These are phyloP conservation scores for Molothrus ater DNA, from an alignment of 2,797 vertebrate species.

Conservation along the genomic window DNA sequence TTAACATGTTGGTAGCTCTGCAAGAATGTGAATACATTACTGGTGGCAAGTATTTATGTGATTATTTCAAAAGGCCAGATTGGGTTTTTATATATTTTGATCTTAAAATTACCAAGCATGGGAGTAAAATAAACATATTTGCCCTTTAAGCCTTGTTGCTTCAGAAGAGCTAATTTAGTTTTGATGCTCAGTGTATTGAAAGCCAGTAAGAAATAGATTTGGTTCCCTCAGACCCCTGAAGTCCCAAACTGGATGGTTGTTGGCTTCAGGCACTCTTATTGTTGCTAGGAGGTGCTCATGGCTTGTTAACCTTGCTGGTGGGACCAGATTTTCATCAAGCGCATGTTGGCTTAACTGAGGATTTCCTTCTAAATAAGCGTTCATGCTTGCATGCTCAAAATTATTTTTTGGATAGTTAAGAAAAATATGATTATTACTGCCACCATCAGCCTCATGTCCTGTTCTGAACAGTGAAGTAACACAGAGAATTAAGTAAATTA, in stretches of 20 bases:
- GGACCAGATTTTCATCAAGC: background rate
- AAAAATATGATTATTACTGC: background rate
- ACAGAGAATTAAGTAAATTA: background rate
- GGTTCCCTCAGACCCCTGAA: background rate
- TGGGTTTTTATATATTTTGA: background rate
- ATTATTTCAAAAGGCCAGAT: background rate
- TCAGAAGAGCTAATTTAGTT: background rate
- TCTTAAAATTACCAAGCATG: background rate
- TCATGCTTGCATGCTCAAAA: background rate
- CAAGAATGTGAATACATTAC: background rate
- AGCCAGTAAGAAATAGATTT: background rate
- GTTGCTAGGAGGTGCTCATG: background rate
- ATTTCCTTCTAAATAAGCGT: background rate
- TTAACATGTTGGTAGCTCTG: background rate
- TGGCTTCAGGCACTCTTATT: background rate
- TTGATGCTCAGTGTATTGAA: background rate
- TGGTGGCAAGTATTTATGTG: background rate
- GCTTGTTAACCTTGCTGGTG: background rate
- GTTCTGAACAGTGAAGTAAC: background rate
- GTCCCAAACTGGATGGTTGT: background rate
- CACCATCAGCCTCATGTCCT: background rate
- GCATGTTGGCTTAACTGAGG: background rate
- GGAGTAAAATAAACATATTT: background rate
- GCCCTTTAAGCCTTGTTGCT: background rate
- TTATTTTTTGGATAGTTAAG: background rate